Evolutionary conservation across 2,888 invertebrate genomes (phyloP).

Genomic region (Oegoconia quadripuncta): DNA sequence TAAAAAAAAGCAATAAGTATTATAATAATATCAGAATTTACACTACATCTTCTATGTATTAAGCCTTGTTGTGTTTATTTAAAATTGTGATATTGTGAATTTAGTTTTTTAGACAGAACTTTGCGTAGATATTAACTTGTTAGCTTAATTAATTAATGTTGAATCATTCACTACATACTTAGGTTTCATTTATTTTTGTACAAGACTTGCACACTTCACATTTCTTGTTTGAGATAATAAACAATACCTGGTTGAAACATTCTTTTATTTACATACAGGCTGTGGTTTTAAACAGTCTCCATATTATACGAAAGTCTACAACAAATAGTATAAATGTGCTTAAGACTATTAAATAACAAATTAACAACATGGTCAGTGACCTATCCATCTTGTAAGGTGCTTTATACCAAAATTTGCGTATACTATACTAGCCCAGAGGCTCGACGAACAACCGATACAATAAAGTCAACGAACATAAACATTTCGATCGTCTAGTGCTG

Average conservation of each 20-base stretch:
- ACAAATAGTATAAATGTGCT: no score
- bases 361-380: no score
- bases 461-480: no score
- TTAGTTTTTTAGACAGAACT: conserved; percentile 53
- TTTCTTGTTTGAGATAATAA: conserved; percentile 59
- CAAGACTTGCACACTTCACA: conserved; percentile 65
- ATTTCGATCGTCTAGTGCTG: no score
- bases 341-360: no score
- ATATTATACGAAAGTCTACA: no score
- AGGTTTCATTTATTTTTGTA: conserved; percentile 73
- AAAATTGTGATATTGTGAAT: conserved; percentile 70
- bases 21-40: conserved; percentile 51
- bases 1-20: conserved; percentile 60
- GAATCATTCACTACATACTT: conserved; percentile 44
- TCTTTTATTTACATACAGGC: conserved; percentile 4
- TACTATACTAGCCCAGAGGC: no score
- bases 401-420: no score
- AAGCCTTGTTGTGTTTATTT: conserved; percentile 66
- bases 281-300: no score
- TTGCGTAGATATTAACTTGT: conserved; percentile 53
- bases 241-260: conserved; percentile 57
- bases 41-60: conserved; percentile 29
- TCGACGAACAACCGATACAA: no score
- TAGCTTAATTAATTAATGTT: conserved; percentile 53
- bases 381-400: no score